Percentiles rank a stretch among this genome's conserved stretches.
Evolutionary conservation across 2,797 vertebrate genomes (phyloP).

Genomic region (Poecilia gillii): DNA sequence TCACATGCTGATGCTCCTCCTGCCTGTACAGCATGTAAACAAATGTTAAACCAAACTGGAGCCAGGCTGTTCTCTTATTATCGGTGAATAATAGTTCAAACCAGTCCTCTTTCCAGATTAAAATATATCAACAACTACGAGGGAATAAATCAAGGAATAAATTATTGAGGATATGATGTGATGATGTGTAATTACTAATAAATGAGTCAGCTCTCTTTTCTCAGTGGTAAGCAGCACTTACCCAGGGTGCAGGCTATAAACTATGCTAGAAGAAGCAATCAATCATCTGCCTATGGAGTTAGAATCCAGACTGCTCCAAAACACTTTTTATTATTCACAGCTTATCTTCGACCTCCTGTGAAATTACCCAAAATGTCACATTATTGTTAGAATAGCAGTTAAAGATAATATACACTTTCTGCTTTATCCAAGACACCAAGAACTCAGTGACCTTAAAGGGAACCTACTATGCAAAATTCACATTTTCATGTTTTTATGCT

Average conservation of each 20-base stretch:
- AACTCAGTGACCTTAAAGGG: no score
- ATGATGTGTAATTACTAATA: slow-evolving; percentile 11
- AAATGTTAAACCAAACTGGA: not conserved
- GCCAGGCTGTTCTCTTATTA: not conserved
- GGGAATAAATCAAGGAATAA: not conserved
- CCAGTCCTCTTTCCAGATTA: not conserved
- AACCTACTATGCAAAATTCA: no score
- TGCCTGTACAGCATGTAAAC: slow-evolving; percentile 11
- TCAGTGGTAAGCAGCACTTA: not conserved
- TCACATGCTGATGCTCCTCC: slow-evolving; percentile 39
- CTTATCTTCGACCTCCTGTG: not conserved
- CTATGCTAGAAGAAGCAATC: not conserved
- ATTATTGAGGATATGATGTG: slow-evolving; percentile 11
- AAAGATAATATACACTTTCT: no score
- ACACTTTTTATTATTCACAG: not conserved
- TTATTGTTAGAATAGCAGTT: not conserved
- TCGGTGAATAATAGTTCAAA: not conserved
- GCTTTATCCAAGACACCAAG: no score
- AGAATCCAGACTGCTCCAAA: not conserved
- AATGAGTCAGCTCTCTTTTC: not conserved
- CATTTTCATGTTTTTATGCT: no score
- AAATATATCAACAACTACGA: slow-evolving; percentile 6
- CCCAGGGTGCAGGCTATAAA: no score
- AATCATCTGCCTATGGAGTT: not conserved
- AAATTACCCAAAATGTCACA: not conserved